A percentile compares a stretch with the other conserved stretches of the same genome.
Conservation (phyloP, 2,113 vertebrate species). For the Mustela lutreola region DNA sequence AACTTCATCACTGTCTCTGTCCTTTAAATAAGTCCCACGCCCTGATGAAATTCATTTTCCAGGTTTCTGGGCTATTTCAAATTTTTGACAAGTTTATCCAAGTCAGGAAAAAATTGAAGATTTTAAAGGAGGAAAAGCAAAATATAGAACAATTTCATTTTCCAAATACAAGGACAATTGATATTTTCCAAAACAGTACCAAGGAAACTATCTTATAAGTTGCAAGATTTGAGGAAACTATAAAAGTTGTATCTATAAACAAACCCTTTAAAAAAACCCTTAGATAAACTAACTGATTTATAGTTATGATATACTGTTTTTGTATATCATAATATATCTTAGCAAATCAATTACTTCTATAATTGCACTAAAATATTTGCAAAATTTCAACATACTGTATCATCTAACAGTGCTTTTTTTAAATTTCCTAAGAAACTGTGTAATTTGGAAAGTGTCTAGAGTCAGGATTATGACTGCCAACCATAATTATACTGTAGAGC, state of each 20-base stretch:
- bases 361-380: background rate
- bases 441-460: background rate
- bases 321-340: background rate
- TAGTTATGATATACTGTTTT: background rate
- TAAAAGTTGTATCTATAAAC: background rate
- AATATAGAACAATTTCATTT: background rate
- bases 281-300: background rate
- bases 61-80: background rate
- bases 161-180: background rate
- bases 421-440: background rate
- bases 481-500: background rate
- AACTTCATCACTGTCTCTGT: background rate
- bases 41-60: constrained; percentile 17
- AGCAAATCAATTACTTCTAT: background rate
- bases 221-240: background rate
- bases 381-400: background rate
- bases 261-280: background rate
- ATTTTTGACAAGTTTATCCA: constrained; percentile 21
- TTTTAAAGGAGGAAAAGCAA: background rate
- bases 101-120: background rate
- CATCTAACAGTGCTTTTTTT: background rate
- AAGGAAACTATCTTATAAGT: background rate
- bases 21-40: background rate
- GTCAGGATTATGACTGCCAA: background rate
- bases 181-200: background rate